phyloP scores from a whole-genome alignment of 2,797 vertebrate species.

The Enteromius viviparus region DNA sequence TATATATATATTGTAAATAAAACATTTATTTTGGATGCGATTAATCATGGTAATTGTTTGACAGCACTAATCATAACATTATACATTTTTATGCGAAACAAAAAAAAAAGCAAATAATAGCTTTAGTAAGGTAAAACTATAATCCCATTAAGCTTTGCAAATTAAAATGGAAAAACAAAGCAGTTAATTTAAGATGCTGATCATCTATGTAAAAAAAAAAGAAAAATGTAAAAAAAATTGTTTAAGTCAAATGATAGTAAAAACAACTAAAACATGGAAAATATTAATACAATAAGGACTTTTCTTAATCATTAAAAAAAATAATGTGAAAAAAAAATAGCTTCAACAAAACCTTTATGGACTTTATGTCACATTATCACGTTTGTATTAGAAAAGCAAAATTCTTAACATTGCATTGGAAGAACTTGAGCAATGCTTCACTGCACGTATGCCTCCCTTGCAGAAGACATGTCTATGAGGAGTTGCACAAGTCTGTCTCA shows the following conservation, averaged over 20 bases:
- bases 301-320: too few relatives aligned
- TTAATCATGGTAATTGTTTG: too few relatives aligned
- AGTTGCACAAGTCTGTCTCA: conserved; percentile 6
- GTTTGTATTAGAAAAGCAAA: neutral
- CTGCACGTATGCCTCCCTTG: neutral
- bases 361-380: conserved; percentile 1
- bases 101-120: neutral
- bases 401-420: neutral
- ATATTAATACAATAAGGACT: too few relatives aligned
- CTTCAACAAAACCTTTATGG: neutral
- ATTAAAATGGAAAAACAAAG: neutral
- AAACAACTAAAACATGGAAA: too few relatives aligned
- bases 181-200: neutral
- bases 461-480: neutral
- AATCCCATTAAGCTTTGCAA: neutral
- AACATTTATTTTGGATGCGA: too few relatives aligned
- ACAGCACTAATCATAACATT: neutral
- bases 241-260: too few relatives aligned
- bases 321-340: neutral
- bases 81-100: neutral
- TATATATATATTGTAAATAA: too few relatives aligned
- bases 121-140: neutral
- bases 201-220: neutral
- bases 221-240: too few relatives aligned
- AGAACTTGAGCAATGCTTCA: conserved; percentile 4